phyloP scores from a whole-genome alignment of 2,113 vertebrate genomes.

The Cyanoramphus novaezelandiae region DNA sequence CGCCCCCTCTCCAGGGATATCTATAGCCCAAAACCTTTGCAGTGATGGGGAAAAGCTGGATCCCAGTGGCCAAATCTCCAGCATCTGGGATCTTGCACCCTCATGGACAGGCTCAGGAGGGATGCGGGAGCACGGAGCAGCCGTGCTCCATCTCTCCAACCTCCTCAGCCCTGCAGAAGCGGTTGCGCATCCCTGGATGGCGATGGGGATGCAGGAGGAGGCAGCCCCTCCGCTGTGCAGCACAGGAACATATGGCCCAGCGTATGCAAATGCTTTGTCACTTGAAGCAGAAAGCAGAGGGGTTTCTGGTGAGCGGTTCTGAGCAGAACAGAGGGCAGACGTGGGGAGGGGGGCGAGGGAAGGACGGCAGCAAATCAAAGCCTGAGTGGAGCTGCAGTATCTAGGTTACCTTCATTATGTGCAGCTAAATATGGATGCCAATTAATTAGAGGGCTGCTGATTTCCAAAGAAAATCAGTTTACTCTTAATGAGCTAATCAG shows the following conservation, averaged over 20 bases:
- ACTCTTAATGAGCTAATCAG: background rate
- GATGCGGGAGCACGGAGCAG: background rate
- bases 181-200: accelerated
- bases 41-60: background rate
- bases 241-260: background rate
- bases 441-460: slow-evolving; percentile 33
- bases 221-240: background rate
- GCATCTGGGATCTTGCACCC: background rate
- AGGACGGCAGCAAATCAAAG: background rate
- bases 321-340: background rate
- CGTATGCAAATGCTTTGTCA: background rate
- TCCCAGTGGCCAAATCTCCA: background rate
- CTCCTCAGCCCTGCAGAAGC: background rate
- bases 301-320: background rate
- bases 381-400: background rate
- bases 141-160: background rate
- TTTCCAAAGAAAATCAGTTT: slow-evolving; percentile 32
- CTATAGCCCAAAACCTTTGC: background rate
- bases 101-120: background rate
- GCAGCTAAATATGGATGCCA: slow-evolving; percentile 40
- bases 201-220: accelerated
- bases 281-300: background rate
- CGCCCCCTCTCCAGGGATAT: background rate
- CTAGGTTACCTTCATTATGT: slow-evolving; percentile 53
- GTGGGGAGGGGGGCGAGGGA: background rate